Evolutionary conservation across 2,113 vertebrate species (phyloP).

Genomic region (Peromyscus californicus): DNA sequence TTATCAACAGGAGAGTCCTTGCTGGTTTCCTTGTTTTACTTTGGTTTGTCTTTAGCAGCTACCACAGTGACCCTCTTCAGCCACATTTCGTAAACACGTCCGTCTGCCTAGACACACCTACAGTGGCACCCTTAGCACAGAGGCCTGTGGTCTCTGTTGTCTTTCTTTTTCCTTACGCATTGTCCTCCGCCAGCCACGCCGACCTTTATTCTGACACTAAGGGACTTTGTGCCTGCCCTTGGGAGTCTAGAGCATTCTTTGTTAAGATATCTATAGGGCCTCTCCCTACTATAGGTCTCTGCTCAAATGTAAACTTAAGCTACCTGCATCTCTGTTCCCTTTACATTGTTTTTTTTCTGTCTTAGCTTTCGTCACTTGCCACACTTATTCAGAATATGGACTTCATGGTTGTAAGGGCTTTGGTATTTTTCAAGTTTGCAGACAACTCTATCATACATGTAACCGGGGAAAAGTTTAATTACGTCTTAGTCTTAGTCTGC

Average conservation of each 20-base stretch:
- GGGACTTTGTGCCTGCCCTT: neutral
- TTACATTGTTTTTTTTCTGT: neutral
- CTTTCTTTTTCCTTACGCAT: neutral
- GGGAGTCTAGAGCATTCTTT: neutral
- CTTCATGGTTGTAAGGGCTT: neutral
- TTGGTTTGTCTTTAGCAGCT: neutral
- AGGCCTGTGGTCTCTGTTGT: neutral
- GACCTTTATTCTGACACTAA: neutral
- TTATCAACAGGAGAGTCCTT: neutral
- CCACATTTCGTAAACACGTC: neutral
- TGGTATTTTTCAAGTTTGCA: conserved; percentile 4
- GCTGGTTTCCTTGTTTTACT: neutral
- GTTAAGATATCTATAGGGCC: neutral
- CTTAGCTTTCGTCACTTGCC: neutral
- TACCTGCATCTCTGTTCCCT: neutral
- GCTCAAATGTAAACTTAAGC: neutral
- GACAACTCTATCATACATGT: neutral
- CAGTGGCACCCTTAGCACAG: neutral
- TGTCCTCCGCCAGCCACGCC: neutral
- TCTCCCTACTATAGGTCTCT: neutral
- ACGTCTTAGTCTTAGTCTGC: conserved; percentile 42
- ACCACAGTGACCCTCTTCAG: neutral
- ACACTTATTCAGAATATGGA: neutral
- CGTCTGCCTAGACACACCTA: neutral
- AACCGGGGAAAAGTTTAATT: conserved; percentile 36